Evolutionary conservation across 2,888 invertebrate species (phyloP).

Genomic region (Melipona bicolor): DNA sequence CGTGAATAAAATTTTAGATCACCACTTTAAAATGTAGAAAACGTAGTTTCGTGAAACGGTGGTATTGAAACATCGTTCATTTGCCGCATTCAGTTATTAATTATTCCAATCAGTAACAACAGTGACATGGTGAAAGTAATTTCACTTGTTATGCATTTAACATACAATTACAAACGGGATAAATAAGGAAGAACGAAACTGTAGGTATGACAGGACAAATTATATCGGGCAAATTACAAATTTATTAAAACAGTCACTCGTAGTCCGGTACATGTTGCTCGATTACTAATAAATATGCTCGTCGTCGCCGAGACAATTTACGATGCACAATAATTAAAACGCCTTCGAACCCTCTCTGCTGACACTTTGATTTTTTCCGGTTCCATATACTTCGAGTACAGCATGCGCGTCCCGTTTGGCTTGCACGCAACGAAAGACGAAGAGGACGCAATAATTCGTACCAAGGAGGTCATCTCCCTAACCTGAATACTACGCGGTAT

Average conservation of each 20-base stretch:
- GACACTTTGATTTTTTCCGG: slow-evolving; percentile 22
- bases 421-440: slow-evolving; percentile 10
- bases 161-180: slow-evolving; percentile 1
- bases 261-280: background rate
- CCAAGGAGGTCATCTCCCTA: slow-evolving; percentile 55
- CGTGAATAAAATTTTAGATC: background rate
- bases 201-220: background rate
- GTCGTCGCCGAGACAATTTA: slow-evolving; percentile 29
- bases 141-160: slow-evolving; percentile 11
- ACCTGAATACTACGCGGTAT: slow-evolving; percentile 67
- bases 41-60: background rate
- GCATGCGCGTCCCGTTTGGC: slow-evolving; percentile 12
- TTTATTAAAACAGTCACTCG: slow-evolving; percentile 34
- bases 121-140: slow-evolving; percentile 3
- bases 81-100: slow-evolving; percentile 1
- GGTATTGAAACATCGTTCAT: background rate
- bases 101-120: background rate
- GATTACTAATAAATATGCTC: slow-evolving; percentile 35
- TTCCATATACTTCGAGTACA: background rate
- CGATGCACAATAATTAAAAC: slow-evolving; percentile 7
- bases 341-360: background rate
- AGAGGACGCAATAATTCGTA: slow-evolving; percentile 58
- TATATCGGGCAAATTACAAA: slow-evolving; percentile 22
- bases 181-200: background rate
- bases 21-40: background rate